These are phyloP conservation scores for Synergus gifuensis DNA, from an alignment of 2,888 invertebrate species.

Conservation along the genomic window DNA sequence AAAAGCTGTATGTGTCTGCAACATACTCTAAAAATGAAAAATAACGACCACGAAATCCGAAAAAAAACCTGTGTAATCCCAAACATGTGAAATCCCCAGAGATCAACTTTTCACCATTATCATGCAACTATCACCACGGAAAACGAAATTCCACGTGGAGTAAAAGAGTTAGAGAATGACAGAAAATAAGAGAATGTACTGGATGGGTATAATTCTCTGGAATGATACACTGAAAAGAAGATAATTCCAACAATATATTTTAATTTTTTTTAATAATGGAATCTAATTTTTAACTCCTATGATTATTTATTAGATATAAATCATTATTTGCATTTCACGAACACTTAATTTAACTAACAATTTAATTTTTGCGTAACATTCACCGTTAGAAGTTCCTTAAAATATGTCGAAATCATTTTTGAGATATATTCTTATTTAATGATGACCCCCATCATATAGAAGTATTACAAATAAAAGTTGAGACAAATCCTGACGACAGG, in stretches of 20 bases:
- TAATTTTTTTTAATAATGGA: background rate
- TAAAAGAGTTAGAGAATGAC: conserved; percentile 27
- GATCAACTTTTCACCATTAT: conserved; percentile 37
- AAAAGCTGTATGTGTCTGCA: background rate
- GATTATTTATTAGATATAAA: background rate
- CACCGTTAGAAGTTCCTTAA: too few relatives aligned
- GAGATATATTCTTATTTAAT: too few relatives aligned
- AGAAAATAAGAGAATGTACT: conserved; percentile 8
- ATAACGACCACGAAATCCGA: conserved; percentile 18
- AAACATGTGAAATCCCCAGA: conserved; percentile 31
- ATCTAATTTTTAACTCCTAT: background rate
- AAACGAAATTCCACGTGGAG: conserved; percentile 24
- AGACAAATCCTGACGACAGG: background rate
- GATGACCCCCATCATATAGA: too few relatives aligned
- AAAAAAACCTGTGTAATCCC: conserved; percentile 26
- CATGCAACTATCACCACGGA: conserved; percentile 15
- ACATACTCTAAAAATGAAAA: conserved; percentile 10
- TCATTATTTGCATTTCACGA: too few relatives aligned
- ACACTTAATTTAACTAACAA: too few relatives aligned
- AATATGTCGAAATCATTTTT: too few relatives aligned
- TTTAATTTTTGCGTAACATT: too few relatives aligned
- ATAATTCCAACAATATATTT: background rate
- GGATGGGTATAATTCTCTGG: background rate
- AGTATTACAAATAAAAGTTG: too few relatives aligned
- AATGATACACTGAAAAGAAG: conserved; percentile 20